Base-by-base conservation (phyloP, 2,113 vertebrate species). In the Pampusana beccarii region DNA sequence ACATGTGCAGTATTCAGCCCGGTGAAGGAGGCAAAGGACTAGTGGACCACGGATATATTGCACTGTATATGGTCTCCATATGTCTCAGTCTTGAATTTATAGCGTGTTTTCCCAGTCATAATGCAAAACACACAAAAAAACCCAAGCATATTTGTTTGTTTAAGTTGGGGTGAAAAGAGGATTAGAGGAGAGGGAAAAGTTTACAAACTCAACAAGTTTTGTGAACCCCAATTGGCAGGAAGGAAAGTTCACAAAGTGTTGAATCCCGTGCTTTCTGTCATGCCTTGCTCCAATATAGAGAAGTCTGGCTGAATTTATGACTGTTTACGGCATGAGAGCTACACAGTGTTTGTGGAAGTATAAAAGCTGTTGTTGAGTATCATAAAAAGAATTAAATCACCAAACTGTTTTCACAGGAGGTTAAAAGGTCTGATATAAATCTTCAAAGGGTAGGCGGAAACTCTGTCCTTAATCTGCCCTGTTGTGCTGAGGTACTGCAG, bases 321-420 rank as follows among this genome's bases (percentile, higher is more conserved):
- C 66, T 96, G 62, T 92, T 96, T 93, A 74, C 4, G 16, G 38
- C 53, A 72, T 87, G 67, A 77, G 56, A 73, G 42, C 73, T 71
- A 53, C 46, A 60, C 5, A 33, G 61, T 81, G 70, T 78, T 62
- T 93, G 44, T 86, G 79, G 91, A 75, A 94, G n/a, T 92, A 90
- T 83, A 94, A 97, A 95, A 97, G 82, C 92, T 95, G 61, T 48
- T 58, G 83, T 20, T 50, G 86, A 82, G 5, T 86, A 69, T 81
- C 75, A 87, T 87, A 88, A 96, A 97, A 98, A 96, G 42, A 90
- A 93, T 96, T 88, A 88, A 90, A 95, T 60, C 57, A 50, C 42
- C 29, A 73, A 92, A 93, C 75, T 84, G 48, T 67, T 96, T 97
- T 91, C 73, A 77, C 50, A 83, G 50, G 38, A 67, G 93, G 93